Conservation (phyloP, 2,888 invertebrate genomes). For the Dorcus parallelipipedus region DNA sequence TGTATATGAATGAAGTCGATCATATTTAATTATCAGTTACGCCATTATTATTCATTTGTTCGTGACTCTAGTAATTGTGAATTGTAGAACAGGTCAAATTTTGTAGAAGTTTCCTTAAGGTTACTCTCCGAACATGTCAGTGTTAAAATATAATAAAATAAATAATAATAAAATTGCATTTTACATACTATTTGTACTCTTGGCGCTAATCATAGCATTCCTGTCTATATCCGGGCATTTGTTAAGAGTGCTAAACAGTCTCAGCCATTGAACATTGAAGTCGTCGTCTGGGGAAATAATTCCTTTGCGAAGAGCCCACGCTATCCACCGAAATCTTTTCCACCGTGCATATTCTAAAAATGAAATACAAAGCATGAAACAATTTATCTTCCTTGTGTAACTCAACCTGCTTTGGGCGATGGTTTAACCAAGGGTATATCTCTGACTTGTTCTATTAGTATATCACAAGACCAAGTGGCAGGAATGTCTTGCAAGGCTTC, state of each 20-base stretch:
- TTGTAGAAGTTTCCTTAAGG: no score
- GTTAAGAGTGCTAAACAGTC: slow-evolving; percentile 33
- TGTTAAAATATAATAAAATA: no score
- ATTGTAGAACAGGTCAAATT: no score
- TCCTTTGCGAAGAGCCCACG: slow-evolving; percentile 47
- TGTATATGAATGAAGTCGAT: no score
- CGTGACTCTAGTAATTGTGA: no score
- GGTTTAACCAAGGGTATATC: slow-evolving; percentile 44
- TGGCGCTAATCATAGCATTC: background rate
- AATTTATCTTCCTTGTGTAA: background rate
- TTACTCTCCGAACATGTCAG: no score
- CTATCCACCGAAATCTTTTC: slow-evolving; percentile 50
- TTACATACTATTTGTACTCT: background rate
- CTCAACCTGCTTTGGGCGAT: slow-evolving; percentile 33
- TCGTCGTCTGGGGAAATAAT: slow-evolving; percentile 25
- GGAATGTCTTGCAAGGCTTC: slow-evolving; percentile 36
- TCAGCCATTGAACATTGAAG: slow-evolving; percentile 33
- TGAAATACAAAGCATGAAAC: background rate
- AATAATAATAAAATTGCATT: no score
- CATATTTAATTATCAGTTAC: no score
- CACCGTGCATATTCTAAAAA: slow-evolving; percentile 42
- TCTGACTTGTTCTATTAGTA: slow-evolving; percentile 44
- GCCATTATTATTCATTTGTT: no score
- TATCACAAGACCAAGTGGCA: slow-evolving; percentile 42
- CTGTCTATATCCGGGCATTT: slow-evolving; percentile 16